Evolutionary conservation across 2,888 invertebrate genomes (phyloP), one percentile per base, ranked within the genome.

Genomic region (Drosophila nigritarsus): DNA sequence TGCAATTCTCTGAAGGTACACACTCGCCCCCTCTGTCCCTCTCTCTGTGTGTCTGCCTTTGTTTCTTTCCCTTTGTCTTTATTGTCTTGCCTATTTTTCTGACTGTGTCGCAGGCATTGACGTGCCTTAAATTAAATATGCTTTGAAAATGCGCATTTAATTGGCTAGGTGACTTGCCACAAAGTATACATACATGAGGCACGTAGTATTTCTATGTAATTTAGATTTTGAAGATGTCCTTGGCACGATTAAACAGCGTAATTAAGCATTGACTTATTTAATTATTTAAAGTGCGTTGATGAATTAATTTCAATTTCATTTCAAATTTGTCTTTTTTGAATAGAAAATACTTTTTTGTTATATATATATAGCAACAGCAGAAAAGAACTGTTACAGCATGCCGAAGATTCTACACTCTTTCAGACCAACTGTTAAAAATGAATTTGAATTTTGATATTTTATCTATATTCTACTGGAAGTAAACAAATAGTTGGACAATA

Each of bases 111-210:
- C 20, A 56, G 32, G 20, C 30, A 54, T 76, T 80, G 78, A 78
- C 78, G 78, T 78, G 76, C 73, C 68, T 51, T 49, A 62, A 51
- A 72, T 80, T 64, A 54, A 38, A 54, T 65, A 72, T 75, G 65
- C 40, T 32, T 48, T 54, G 63, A 61, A 62, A 64, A 42, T 65
- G 53, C 48, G 42, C 48, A 60, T 66, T 68, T 71, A 71, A 62
- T 65, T 71, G 65, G 32, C 30, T 53, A 42, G 13, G 29, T 32
- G 40, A 40, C 49, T 60, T 38, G 59, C 49, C 45, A 38, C 49
- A 24, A 24, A 20, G 11, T 53, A 40, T 45, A 42, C 42, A 40
- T 45, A 42, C 42, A 38, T 30, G 42, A 73, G n/a, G 18, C 34
- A 13, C 49, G 8, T 13, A 13, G 29, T 13, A 32, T 18, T 42